Evolutionary conservation across 2,888 invertebrate species (phyloP).

Genomic region (Netelia melanura): DNA sequence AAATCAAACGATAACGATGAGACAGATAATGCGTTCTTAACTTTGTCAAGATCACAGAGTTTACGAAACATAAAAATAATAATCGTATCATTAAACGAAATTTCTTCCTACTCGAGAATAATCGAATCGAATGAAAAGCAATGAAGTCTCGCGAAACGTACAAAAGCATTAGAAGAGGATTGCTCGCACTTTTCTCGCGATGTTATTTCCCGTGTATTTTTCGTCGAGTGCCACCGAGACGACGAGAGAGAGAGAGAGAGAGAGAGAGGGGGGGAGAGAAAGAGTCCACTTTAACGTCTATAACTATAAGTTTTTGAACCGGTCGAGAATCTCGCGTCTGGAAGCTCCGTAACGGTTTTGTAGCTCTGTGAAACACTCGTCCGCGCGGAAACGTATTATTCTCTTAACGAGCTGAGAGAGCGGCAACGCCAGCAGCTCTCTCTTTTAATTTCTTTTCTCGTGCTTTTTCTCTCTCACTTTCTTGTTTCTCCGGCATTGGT

Average conservation of each 20-base stretch:
- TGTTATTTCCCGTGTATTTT: conserved; percentile 55
- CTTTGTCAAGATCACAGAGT: too few species aligned
- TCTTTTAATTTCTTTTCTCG: conserved; percentile 50
- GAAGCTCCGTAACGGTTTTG: conserved; percentile 42
- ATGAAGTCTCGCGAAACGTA: not conserved
- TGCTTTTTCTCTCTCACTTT: not conserved
- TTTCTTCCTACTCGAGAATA: conserved; percentile 4
- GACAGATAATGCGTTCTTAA: too few species aligned
- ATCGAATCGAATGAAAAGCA: conserved; percentile 15
- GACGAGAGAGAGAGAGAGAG: not conserved
- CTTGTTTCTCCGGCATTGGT: conserved; percentile 30
- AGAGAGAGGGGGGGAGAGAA: not conserved
- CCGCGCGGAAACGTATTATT: conserved; percentile 73
- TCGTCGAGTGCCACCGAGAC: conserved; percentile 30
- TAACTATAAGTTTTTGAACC: conserved; percentile 24
- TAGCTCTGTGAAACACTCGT: conserved; percentile 60
- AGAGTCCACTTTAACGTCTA: conserved; percentile 59
- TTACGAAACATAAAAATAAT: too few species aligned
- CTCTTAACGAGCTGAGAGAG: conserved; percentile 74
- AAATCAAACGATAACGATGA: too few species aligned
- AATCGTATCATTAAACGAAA: not conserved
- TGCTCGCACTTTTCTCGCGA: conserved; percentile 27
- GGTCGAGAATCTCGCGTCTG: conserved; percentile 52
- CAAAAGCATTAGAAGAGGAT: not conserved
- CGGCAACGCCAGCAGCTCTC: conserved; percentile 56